Conservation (phyloP, 2,797 vertebrate genomes). For the Galago senegalensis region DNA sequence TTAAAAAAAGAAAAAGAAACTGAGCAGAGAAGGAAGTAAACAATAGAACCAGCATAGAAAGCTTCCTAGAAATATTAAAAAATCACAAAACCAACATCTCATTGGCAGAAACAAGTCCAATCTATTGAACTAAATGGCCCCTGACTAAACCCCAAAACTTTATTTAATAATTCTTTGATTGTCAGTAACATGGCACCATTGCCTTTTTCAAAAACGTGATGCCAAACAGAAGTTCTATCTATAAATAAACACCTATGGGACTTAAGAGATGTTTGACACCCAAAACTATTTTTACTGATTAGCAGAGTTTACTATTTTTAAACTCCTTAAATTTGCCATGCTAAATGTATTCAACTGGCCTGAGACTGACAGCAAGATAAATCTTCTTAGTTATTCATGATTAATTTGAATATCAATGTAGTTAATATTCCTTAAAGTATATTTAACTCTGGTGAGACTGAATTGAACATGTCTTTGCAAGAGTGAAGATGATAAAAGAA, state of each 20-base stretch:
- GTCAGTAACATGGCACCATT: not conserved
- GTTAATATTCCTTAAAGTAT: constrained; percentile 56
- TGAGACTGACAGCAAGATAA: constrained; percentile 64
- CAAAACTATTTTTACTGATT: constrained; percentile 28
- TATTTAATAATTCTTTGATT: not conserved
- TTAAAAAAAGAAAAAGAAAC: too few species aligned
- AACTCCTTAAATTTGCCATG: constrained; percentile 9
- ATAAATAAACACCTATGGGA: not conserved
- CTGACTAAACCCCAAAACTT: not conserved
- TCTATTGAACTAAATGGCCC: not conserved
- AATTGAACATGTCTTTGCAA: not conserved
- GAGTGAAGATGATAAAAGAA: not conserved
- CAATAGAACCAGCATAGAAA: not conserved
- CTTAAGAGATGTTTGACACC: not conserved
- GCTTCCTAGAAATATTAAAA: not conserved
- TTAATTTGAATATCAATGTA: constrained; percentile 62
- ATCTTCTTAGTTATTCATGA: constrained; percentile 53
- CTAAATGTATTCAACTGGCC: constrained; percentile 27
- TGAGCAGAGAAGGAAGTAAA: not conserved
- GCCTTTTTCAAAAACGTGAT: not conserved
- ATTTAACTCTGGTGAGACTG: constrained; percentile 17
- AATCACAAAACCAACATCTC: not conserved
- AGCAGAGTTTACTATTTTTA: constrained; percentile 65
- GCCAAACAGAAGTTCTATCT: not conserved
- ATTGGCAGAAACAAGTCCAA: not conserved